phyloP scores from a whole-genome alignment of 2,113 vertebrate species.

The Lasiurus cinereus region DNA sequence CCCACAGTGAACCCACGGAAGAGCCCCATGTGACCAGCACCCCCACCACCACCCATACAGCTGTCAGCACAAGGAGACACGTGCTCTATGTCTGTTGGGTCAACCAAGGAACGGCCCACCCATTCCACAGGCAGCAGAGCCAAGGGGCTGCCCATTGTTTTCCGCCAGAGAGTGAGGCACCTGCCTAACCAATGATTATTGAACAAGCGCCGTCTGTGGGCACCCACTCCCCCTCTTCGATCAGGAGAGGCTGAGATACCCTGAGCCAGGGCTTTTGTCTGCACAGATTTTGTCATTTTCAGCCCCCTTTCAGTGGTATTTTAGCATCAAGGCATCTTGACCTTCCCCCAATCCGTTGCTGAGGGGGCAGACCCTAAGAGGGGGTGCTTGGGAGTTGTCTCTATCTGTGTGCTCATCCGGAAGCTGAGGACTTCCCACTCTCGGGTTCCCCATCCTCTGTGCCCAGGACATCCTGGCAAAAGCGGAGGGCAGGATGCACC shows the following conservation, averaged over 20 bases:
- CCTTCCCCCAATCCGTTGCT: background rate
- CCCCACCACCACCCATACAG: accelerated
- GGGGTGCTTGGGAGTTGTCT: accelerated
- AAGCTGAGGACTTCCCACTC: accelerated
- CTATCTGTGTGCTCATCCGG: background rate
- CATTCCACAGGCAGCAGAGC: background rate
- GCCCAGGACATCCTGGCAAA: background rate
- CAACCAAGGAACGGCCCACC: accelerated
- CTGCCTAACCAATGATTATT: background rate
- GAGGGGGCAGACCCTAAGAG: no score
- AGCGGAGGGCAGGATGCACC: background rate
- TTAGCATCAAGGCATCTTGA: background rate
- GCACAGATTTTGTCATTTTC: background rate
- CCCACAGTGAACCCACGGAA: background rate
- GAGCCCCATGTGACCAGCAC: no score
- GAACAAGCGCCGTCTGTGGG: background rate
- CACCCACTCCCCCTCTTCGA: background rate
- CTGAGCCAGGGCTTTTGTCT: background rate
- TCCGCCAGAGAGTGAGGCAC: background rate
- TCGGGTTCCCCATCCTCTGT: background rate
- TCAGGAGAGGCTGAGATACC: background rate
- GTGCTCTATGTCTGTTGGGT: background rate
- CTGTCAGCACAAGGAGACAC: accelerated
- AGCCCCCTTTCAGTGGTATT: background rate
- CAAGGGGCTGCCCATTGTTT: background rate